A percentile compares a stretch with the other conserved stretches of the same genome.
Conservation (phyloP, 2,797 vertebrate genomes). For the Carcharodon carcharias region DNA sequence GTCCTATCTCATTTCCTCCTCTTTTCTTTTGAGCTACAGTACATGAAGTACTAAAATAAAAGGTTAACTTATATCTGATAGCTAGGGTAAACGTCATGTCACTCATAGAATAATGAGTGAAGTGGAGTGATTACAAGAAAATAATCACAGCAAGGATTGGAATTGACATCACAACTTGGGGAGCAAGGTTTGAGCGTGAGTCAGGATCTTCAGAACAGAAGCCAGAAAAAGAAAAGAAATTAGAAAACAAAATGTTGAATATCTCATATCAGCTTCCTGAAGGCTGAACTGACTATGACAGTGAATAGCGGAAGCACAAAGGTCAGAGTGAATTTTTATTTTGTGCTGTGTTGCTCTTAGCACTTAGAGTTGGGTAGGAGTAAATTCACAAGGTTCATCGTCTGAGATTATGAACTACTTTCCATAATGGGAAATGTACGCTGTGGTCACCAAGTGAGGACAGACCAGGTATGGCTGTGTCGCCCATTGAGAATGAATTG, state of each 20-base stretch:
- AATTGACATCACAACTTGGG: neutral
- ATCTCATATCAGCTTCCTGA: neutral
- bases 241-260: neutral
- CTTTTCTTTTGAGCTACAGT: neutral
- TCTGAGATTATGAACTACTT: neutral
- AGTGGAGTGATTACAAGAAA: neutral
- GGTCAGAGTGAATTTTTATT: neutral
- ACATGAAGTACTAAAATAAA: conserved; percentile 28
- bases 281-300: neutral
- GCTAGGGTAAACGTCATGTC: neutral
- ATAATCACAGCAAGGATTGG: neutral
- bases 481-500: neutral
- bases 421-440: neutral
- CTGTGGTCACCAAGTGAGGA: neutral
- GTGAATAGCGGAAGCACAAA: neutral
- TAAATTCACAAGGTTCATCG: neutral
- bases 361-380: neutral
- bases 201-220: neutral
- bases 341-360: neutral
- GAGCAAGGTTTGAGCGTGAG: neutral
- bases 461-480: neutral
- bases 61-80: neutral
- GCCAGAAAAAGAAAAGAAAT: neutral
- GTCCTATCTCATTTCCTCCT: neutral
- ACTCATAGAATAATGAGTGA: neutral